phyloP scores from a whole-genome alignment of 2,113 vertebrate genomes.

The Cebidichthys violaceus region DNA sequence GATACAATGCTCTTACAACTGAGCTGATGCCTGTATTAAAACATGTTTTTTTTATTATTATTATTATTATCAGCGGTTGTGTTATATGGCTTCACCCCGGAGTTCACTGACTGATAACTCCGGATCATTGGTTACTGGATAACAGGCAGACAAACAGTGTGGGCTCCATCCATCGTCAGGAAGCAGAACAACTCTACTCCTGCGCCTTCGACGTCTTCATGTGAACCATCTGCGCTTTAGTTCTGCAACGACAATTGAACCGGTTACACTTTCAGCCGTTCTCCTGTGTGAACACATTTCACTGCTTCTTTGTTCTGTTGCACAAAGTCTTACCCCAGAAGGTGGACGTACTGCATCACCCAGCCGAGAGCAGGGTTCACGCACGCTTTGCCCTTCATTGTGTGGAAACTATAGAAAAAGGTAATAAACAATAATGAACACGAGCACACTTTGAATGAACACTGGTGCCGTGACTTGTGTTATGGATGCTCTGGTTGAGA shows the following conservation, averaged over 20 bases:
- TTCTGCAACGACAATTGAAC: slow-evolving; percentile 48
- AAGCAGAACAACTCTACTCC: neutral
- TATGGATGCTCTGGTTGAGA: neutral
- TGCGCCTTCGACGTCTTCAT: neutral
- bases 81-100: neutral
- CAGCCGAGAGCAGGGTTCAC: slow-evolving; percentile 65
- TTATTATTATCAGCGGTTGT: neutral
- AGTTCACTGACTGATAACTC: neutral
- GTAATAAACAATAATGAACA: neutral
- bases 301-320: neutral
- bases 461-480: neutral
- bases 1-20: slow-evolving; percentile 32
- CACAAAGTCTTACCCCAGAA: slow-evolving; percentile 61
- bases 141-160: neutral
- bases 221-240: slow-evolving; percentile 54
- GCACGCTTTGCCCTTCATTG: slow-evolving; percentile 55
- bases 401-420: slow-evolving; percentile 73
- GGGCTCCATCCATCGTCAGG: neutral
- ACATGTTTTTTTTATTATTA: too few species aligned
- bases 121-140: neutral
- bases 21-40: slow-evolving; percentile 6
- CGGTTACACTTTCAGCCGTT: neutral
- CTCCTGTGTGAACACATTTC: neutral
- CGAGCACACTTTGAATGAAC: neutral
- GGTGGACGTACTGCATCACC: slow-evolving; percentile 68